These are phyloP conservation scores for Plectropomus leopardus DNA, from an alignment of 2,113 vertebrate species.

Conservation along the genomic window DNA sequence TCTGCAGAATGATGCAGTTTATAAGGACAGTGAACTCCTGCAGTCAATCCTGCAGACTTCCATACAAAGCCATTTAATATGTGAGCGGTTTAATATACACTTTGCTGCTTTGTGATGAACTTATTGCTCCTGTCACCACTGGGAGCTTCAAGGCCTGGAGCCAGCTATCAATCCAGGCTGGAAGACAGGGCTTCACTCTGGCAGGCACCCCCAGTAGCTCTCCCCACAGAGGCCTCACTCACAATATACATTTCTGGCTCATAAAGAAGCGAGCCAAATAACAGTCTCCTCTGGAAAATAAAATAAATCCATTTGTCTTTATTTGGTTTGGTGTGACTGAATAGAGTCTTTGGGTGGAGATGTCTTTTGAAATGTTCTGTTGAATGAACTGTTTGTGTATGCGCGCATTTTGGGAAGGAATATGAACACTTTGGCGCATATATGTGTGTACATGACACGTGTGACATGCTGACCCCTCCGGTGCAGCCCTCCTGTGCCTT, in stretches of 20 bases:
- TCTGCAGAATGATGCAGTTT: slow-evolving; percentile 13
- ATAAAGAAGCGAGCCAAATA: slow-evolving; percentile 51
- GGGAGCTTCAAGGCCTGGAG: slow-evolving; percentile 22
- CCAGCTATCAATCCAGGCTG: slow-evolving; percentile 47
- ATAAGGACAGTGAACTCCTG: slow-evolving; percentile 16
- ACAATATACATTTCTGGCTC: slow-evolving; percentile 64
- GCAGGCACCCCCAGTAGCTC: slow-evolving; percentile 40
- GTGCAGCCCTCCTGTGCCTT: slow-evolving; percentile 11
- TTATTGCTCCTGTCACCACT: slow-evolving; percentile 51
- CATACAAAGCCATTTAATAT: slow-evolving; percentile 44
- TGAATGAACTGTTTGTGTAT: not conserved
- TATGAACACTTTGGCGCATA: slow-evolving; percentile 5
- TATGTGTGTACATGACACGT: not conserved
- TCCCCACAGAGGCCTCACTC: slow-evolving; percentile 44
- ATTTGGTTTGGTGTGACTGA: slow-evolving; percentile 57
- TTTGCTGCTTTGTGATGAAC: slow-evolving; percentile 56
- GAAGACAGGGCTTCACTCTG: slow-evolving; percentile 35
- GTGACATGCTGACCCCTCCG: slow-evolving; percentile 22
- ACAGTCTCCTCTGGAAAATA: slow-evolving; percentile 55
- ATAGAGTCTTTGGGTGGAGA: slow-evolving; percentile 31
- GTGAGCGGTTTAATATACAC: slow-evolving; percentile 39
- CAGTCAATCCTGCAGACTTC: slow-evolving; percentile 13
- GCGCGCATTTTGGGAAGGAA: not conserved
- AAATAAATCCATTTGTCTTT: slow-evolving; percentile 65
- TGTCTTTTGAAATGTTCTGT: slow-evolving; percentile 15